Evolutionary conservation across 2,888 invertebrate species (phyloP).

Genomic region (Digitonthophagus gazella): DNA sequence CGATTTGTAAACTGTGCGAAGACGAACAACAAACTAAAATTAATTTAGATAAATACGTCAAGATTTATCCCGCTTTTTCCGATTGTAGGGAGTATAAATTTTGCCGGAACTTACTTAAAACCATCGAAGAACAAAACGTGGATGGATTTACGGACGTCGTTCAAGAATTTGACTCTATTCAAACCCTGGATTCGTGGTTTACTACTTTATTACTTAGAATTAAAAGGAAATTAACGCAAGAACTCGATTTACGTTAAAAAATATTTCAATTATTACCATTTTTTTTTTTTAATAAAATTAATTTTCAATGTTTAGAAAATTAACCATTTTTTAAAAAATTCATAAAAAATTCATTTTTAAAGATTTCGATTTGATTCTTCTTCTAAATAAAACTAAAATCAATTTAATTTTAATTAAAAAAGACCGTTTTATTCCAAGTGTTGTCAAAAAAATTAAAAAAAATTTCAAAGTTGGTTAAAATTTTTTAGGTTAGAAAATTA

Average conservation of each 20-base stretch:
- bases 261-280: no score
- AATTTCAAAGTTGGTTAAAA: no score
- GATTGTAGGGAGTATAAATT: conserved; percentile 92
- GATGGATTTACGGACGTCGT: conserved; percentile 92
- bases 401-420: no score
- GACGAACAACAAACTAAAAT: conserved; percentile 61
- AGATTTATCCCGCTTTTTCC: conserved; percentile 88
- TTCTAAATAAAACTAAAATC: no score
- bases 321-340: no score
- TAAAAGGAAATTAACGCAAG: conserved; percentile 65
- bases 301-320: no score
- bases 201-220: conserved; percentile 87
- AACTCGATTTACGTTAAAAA: conserved; percentile 78
- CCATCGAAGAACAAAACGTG: conserved; percentile 86
- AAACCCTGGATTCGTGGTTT: conserved; percentile 92
- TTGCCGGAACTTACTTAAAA: conserved; percentile 74
- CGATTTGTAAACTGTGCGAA: conserved; percentile 89
- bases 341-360: no score
- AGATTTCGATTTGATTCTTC: no score
- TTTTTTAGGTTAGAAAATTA: no score
- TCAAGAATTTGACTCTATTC: conserved; percentile 90
- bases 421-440: no score
- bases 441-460: no score
- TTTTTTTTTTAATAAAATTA: no score
- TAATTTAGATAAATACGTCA: conserved; percentile 85